Evolutionary conservation across 2,797 vertebrate genomes (phyloP), one percentile per base, ranked within the genome.

Genomic region (Cheirogaleus major): DNA sequence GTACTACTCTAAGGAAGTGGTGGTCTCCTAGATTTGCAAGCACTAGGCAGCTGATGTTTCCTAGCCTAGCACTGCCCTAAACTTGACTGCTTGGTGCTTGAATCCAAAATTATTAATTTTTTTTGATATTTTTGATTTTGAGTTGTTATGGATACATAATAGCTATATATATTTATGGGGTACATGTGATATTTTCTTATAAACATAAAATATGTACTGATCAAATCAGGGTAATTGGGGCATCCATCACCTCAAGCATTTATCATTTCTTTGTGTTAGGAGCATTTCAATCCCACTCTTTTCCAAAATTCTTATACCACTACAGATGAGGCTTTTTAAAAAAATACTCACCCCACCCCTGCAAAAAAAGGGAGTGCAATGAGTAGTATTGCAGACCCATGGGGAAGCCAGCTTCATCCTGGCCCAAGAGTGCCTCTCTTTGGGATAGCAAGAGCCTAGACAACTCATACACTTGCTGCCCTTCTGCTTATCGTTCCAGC

Each of bases 41-140:
- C 20, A 1, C 35, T 35, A 7, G 61, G 23, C 8, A 43, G 57
- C 8, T 88, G 85, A 32, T 15, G 52, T 65, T 83, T 50, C 50
- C 23, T 43, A 72, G 45, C 2, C 15, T 35, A 78, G 41, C 2
- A 43, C 1, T 41, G 10, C 20, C 59, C 57, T 52, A 61, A 95
- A 61, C 14, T 20, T 50, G n/a, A 35, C 18, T 38, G 2, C 38
- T 81, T 70, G 38, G 45, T 43, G 11, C n/a, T 76, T 81, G 82
- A 80, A 76, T 45, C 22, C 75, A 76, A 57, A 92, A 52, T 88
- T 92, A 23, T 72, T 92, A n/a, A n/a, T 35, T 61, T 80, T 23
- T 79, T 38, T 57, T 35, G 9, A 57, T 38, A 57, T 57, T 57
- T 57, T 79, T 38, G 35, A 35, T 78, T 52, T 78, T 78, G 4